Base-by-base conservation (phyloP, 2,888 invertebrate species). In the Drosophila pegasa region DNA sequence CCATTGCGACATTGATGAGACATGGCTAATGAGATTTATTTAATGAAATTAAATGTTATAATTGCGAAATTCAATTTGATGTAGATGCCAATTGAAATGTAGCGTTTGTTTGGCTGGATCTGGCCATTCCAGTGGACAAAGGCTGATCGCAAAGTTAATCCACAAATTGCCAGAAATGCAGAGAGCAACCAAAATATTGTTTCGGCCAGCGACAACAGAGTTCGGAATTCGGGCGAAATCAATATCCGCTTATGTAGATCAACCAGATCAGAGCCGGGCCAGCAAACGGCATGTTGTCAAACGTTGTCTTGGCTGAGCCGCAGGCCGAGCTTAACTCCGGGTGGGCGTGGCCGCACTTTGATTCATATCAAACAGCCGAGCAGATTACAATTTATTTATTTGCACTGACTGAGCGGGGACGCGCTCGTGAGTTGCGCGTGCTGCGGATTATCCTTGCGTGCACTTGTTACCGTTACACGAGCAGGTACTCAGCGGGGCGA, bases 171-270 rank as follows among this genome's bases (percentile, higher is more conserved):
- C 86, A 61, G 75, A 84, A 82, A 77, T 82, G 81, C 84, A 78
- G 71, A 81, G 79, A 87, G 83, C 77, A 72, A 88, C 82, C 89
- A 89, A 89, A 90, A 90, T 89, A 90, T 90, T 88, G 78, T 86
- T 62, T 51, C n/a, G 72, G 74, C 64, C 80, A 59, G 78, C 72
- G 71, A 71, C 63, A 43, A 58, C 54, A 56, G 35, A 56, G 40
- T 40, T 22, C n/a, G 51, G 22, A 72, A 78, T 80, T 89, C 84
- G 72, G 55, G 71, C 67, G 89, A 86, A 89, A 85, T 86, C 80
- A 78, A 88, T 86, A 89, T 88, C 89, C 77, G 89, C 76, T 90
- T 90, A 90, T 76, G 64, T 87, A 87, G 82, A 80, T 87, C 80
- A 87, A 79, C 60, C 78, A 74, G 77, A 64, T 59, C 70, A 86